Percentiles rank a stretch among this genome's conserved stretches.
Conservation (phyloP, 2,888 invertebrate genomes). For the Exephanes ischioxanthus region DNA sequence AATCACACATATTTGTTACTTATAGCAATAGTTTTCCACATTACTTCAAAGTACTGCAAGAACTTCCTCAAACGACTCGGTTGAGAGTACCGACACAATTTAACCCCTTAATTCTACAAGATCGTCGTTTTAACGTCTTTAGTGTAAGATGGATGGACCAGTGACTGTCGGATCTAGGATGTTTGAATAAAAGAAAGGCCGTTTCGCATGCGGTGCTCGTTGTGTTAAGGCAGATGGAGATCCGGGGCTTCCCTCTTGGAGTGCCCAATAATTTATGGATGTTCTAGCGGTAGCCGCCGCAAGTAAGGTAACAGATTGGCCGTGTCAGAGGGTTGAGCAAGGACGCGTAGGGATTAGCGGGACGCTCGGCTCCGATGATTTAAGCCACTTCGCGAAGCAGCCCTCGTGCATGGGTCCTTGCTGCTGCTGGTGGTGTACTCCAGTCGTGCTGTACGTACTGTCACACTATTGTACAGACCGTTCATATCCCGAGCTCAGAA, state of each 20-base stretch:
- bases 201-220: slow-evolving; percentile 7
- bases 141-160: neutral
- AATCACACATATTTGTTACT: too few species aligned
- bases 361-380: slow-evolving; percentile 69
- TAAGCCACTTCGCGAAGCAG: slow-evolving; percentile 69
- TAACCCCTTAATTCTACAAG: too few species aligned
- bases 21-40: too few species aligned
- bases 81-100: too few species aligned
- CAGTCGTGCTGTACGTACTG: slow-evolving; percentile 30
- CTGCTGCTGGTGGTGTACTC: neutral
- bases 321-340: slow-evolving; percentile 70
- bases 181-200: slow-evolving; percentile 9
- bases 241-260: slow-evolving; percentile 44
- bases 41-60: too few species aligned
- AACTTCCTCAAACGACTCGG: too few species aligned
- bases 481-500: slow-evolving; percentile 44
- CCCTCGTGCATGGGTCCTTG: slow-evolving; percentile 11
- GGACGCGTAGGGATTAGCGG: slow-evolving; percentile 71
- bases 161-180: neutral
- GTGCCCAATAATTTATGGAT: slow-evolving; percentile 71
- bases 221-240: slow-evolving; percentile 24
- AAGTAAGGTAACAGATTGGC: slow-evolving; percentile 73
- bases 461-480: slow-evolving; percentile 39
- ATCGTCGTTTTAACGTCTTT: neutral
- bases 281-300: slow-evolving; percentile 66